Percentiles rank a stretch among this genome's conserved stretches.
These are phyloP conservation scores for Hyperoplus lanceolatus DNA, from an alignment of 2,797 vertebrate genomes.

Conservation along the genomic window DNA sequence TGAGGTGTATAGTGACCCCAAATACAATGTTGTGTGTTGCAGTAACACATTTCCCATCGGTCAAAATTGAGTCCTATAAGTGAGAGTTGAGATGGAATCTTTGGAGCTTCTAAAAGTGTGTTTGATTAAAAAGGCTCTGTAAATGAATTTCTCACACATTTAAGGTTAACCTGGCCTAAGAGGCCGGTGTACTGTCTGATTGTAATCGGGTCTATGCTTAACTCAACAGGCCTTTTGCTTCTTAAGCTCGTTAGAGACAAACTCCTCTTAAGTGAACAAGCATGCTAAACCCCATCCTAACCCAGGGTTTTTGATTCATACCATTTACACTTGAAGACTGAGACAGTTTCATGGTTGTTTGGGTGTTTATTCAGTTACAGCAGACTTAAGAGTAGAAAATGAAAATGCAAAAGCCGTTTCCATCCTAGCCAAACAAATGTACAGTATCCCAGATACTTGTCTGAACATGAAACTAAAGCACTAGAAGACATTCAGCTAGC, in stretches of 20 bases:
- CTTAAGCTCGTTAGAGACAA: conserved; percentile 15
- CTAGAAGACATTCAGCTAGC: conserved; percentile 77
- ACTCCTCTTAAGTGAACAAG: conserved; percentile 11
- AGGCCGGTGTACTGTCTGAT: neutral
- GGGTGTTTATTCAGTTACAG: conserved; percentile 88
- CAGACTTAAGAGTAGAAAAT: conserved; percentile 91
- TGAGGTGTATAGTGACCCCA: neutral
- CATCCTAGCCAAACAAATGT: conserved; percentile 66
- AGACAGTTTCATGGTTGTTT: conserved; percentile 64
- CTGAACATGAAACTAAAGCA: conserved; percentile 80
- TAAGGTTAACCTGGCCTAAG: neutral
- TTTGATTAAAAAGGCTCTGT: neutral
- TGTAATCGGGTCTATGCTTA: neutral
- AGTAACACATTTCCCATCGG: neutral
- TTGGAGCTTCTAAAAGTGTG: neutral
- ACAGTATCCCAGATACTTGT: conserved; percentile 82
- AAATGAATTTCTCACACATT: no score
- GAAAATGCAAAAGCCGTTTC: conserved; percentile 81
- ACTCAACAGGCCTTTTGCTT: neutral
- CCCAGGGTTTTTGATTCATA: neutral
- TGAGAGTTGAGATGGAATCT: neutral
- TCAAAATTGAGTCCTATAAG: neutral
- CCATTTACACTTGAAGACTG: neutral
- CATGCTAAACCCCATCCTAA: neutral
- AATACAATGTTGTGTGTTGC: neutral